Percentiles rank a stretch among this genome's conserved stretches.
Conservation (phyloP, 30 jellyfish, hydroid and myxozoan genomes). For the Sanderia malayensis region DNA sequence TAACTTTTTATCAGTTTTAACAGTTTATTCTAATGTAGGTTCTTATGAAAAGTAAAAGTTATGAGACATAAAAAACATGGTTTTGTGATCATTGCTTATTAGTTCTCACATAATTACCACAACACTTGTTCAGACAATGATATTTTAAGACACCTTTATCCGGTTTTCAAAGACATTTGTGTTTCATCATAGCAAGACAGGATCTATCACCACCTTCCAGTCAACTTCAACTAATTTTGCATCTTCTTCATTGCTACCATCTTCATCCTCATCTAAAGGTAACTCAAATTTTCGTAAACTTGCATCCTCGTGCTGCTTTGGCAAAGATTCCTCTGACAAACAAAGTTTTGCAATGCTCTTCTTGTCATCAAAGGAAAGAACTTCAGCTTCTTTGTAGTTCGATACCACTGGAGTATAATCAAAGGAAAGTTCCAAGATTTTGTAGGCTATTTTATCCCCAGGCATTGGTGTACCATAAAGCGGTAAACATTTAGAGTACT, state of each 20-base stretch:
- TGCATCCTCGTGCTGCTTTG: not conserved
- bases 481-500: constrained; percentile 5
- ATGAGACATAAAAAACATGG: too few species aligned
- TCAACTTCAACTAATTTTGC: not conserved
- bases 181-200: not conserved
- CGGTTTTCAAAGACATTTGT: too few species aligned
- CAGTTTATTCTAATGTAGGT: too few species aligned
- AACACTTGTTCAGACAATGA: too few species aligned
- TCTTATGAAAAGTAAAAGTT: too few species aligned
- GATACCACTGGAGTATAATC: constrained; percentile 54
- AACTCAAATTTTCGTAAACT: not conserved
- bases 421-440: constrained; percentile 44
- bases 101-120: too few species aligned
- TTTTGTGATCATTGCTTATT: too few species aligned
- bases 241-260: not conserved
- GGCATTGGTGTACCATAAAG: constrained; percentile 49
- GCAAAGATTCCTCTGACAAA: not conserved
- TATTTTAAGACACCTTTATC: too few species aligned
- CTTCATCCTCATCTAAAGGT: not conserved
- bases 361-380: not conserved
- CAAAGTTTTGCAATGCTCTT: not conserved
- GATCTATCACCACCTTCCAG: not conserved
- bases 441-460: constrained; percentile 45
- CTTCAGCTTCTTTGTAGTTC: constrained; percentile 48
- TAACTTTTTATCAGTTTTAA: too few species aligned